A percentile compares a stretch with the other conserved stretches of the same genome.
Conservation (phyloP, 2,113 vertebrate species). For the Pelmatolapia mariae region DNA sequence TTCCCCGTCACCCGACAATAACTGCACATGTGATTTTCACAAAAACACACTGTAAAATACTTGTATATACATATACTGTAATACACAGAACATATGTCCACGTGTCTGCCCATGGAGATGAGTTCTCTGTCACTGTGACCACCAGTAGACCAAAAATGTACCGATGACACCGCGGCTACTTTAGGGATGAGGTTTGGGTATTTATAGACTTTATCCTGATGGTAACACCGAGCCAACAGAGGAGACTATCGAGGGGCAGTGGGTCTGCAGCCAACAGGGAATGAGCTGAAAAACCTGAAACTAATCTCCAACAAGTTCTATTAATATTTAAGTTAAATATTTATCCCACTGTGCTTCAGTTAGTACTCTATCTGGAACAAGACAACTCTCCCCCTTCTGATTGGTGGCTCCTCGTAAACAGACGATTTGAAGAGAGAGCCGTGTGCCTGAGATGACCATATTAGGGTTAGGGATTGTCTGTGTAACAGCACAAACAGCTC, state of each 20-base stretch:
- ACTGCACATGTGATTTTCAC: background rate
- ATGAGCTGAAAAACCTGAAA: background rate
- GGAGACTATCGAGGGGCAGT: background rate
- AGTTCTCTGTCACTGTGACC: background rate
- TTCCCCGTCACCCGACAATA: background rate
- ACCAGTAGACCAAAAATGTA: background rate
- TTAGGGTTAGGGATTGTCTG: fast-evolving
- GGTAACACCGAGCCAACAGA: background rate
- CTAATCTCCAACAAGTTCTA: background rate
- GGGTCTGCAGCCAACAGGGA: background rate
- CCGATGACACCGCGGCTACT: background rate
- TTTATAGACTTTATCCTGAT: background rate
- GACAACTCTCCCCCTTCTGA: background rate
- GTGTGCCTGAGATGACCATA: background rate
- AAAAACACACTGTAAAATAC: background rate
- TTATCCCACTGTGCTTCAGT: background rate
- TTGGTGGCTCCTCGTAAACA: background rate
- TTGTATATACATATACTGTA: background rate
- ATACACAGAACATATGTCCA: background rate
- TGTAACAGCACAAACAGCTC: background rate
- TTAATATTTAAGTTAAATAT: background rate
- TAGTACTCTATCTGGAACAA: background rate
- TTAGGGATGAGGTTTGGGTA: background rate
- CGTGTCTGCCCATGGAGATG: background rate
- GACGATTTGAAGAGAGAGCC: background rate